These are phyloP conservation scores for Dasyurus viverrinus DNA, from an alignment of 2,113 vertebrate genomes.

Conservation along the genomic window DNA sequence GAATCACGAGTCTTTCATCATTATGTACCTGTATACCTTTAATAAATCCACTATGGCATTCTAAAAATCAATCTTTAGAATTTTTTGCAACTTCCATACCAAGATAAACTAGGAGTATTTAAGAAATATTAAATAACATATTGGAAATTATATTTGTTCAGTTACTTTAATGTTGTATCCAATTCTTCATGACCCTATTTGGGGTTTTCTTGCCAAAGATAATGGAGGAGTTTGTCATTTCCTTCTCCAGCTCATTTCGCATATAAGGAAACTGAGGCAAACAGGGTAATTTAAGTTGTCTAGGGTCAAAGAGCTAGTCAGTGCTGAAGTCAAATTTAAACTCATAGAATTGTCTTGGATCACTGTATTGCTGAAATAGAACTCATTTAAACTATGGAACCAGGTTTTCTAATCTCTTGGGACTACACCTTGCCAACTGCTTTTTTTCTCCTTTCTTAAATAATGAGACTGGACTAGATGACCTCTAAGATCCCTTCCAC, in stretches of 20 bases:
- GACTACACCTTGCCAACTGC: not conserved
- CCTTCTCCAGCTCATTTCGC: not conserved
- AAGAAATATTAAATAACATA: not conserved
- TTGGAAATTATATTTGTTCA: not conserved
- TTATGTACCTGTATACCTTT: not conserved
- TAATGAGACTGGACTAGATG: not conserved
- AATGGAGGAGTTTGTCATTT: not conserved
- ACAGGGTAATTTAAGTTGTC: not conserved
- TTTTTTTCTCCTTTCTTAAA: not conserved
- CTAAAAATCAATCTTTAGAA: not conserved
- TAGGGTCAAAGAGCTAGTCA: not conserved
- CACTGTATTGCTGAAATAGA: no score
- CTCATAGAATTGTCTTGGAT: no score
- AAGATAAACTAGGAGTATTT: not conserved
- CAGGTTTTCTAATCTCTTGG: not conserved
- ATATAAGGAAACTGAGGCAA: not conserved
- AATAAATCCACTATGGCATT: not conserved
- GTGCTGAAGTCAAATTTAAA: not conserved
- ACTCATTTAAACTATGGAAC: not conserved
- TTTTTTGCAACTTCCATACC: not conserved
- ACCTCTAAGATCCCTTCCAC: not conserved
- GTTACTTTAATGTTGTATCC: not conserved
- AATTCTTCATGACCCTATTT: not conserved
- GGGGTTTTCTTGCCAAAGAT: not conserved
- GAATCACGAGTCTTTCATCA: conserved; percentile 16